Evolutionary conservation across 1,140 invertebrate genomes (phyloP).

Genomic region (Drosophila nigromelanica): DNA sequence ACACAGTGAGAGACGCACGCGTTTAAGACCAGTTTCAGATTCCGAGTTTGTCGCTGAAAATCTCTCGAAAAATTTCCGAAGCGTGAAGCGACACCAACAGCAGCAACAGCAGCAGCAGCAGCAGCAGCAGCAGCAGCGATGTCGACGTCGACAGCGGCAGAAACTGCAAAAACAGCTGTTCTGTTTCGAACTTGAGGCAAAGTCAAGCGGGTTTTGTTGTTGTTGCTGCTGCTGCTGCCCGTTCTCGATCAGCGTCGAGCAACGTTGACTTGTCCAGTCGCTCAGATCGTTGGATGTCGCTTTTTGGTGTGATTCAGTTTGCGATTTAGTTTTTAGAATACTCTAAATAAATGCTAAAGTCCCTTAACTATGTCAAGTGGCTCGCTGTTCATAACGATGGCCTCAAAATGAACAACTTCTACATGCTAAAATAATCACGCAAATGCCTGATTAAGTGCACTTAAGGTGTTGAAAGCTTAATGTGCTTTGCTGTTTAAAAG

Average conservation of each 20-base stretch:
- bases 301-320: conserved; percentile 52
- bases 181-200: conserved; percentile 43
- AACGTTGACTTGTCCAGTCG: conserved; percentile 35
- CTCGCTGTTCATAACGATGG: neutral
- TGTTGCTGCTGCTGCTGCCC: conserved; percentile 23
- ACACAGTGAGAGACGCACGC: conserved; percentile 31
- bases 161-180: conserved; percentile 64
- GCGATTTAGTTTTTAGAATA: conserved; percentile 46
- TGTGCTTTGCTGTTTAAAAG: too few relatives aligned
- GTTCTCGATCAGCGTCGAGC: conserved; percentile 48
- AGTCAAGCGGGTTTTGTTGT: conserved; percentile 37
- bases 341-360: neutral
- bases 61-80: conserved; percentile 69
- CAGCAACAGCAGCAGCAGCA: conserved; percentile 5
- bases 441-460: too few relatives aligned
- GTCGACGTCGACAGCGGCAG: neutral
- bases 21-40: conserved; percentile 72
- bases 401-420: too few relatives aligned
- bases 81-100: conserved; percentile 58
- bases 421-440: too few relatives aligned
- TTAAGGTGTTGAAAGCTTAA: too few relatives aligned
- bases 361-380: neutral
- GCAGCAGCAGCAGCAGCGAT: conserved; percentile 5
- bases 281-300: conserved; percentile 51
- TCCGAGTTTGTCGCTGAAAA: conserved; percentile 68